phyloP scores from a whole-genome alignment of 2,113 vertebrate species.

The Neodon shergylaensis region DNA sequence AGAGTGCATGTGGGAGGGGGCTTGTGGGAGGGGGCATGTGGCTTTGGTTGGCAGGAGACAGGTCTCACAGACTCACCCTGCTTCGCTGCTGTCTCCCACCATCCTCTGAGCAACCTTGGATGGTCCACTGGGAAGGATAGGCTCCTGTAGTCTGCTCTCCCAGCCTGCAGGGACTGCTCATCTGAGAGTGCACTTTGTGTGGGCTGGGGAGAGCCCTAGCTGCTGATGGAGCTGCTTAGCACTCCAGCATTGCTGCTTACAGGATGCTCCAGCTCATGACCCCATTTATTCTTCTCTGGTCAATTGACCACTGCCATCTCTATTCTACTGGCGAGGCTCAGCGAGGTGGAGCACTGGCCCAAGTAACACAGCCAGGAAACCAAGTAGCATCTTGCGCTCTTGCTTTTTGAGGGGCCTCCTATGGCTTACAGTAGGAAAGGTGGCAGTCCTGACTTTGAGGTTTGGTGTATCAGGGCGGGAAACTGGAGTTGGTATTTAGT shows the following conservation, averaged over 20 bases:
- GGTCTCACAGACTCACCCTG: neutral
- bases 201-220: rapidly evolving
- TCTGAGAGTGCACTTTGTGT: rapidly evolving
- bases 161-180: neutral
- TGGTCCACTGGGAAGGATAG: neutral
- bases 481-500: neutral
- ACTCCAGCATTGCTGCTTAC: neutral
- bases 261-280: neutral
- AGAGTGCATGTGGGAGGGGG: too few relatives aligned
- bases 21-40: rapidly evolving
- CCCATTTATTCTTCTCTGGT: neutral
- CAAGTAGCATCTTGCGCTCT: neutral
- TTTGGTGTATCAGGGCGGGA: neutral
- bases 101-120: neutral
- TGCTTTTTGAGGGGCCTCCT: neutral
- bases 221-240: rapidly evolving
- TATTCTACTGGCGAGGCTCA: neutral
- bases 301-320: neutral
- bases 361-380: neutral
- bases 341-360: neutral
- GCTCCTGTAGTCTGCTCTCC: neutral
- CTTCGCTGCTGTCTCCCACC: neutral
- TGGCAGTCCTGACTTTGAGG: neutral
- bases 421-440: neutral
- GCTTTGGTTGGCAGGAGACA: neutral